Evolutionary conservation across 1,140 invertebrate genomes (phyloP).

Genomic region (Potamilus streckersoni): DNA sequence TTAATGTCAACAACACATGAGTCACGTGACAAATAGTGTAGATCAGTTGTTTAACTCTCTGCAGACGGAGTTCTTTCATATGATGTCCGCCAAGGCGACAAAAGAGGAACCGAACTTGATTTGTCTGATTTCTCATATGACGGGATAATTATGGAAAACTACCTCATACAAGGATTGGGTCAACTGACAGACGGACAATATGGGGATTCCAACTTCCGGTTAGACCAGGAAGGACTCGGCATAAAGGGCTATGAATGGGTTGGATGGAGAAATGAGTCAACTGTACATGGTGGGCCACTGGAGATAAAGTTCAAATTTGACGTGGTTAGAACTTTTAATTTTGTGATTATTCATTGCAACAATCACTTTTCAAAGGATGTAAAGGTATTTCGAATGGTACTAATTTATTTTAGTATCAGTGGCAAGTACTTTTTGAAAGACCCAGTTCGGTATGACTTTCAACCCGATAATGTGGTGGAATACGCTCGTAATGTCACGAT

Average conservation of each 20-base stretch:
- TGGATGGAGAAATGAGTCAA: conserved; percentile 88
- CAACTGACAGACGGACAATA: conserved; percentile 86
- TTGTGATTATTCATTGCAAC: conserved; percentile 83
- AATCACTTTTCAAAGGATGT: conserved; percentile 79
- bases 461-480: conserved; percentile 86
- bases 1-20: neutral
- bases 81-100: conserved; percentile 85
- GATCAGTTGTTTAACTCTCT: conserved; percentile 43
- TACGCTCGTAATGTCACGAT: conserved; percentile 85
- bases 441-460: conserved; percentile 78
- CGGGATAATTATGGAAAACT: conserved; percentile 75
- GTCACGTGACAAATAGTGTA: neutral
- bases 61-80: conserved; percentile 85
- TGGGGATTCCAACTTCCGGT: conserved; percentile 81
- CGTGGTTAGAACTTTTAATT: conserved; percentile 86
- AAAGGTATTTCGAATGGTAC: conserved; percentile 74
- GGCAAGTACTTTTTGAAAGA: conserved; percentile 80
- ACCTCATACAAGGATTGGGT: conserved; percentile 76
- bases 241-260: conserved; percentile 86
- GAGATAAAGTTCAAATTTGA: conserved; percentile 85
- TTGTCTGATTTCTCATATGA: conserved; percentile 94
- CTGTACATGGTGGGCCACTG: conserved; percentile 61
- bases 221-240: conserved; percentile 77
- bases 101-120: conserved; percentile 79
- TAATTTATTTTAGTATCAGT: conserved; percentile 85